These are phyloP conservation scores for Eledone cirrhosa DNA, from an alignment of 2,888 invertebrate species.

Conservation along the genomic window DNA sequence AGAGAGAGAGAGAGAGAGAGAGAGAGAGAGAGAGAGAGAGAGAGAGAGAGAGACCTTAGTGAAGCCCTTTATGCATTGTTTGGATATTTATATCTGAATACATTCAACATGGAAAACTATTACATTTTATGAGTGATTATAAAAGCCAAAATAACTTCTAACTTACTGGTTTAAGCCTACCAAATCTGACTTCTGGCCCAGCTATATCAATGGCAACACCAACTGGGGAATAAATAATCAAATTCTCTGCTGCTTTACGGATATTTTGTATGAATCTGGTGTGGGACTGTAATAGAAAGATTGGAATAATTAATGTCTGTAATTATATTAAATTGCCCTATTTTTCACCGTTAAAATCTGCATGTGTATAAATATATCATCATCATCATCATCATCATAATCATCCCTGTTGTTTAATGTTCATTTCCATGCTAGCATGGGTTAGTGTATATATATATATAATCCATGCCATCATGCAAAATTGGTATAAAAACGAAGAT, in stretches of 20 bases:
- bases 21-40: constrained; percentile 34
- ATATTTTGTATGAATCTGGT: not conserved
- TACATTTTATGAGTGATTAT: not conserved
- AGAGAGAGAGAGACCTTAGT: constrained; percentile 64
- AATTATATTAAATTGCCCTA: too few species aligned
- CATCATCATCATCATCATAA: too few species aligned
- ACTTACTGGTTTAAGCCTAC: constrained; percentile 1
- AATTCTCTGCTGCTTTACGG: not conserved
- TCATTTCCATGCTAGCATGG: too few species aligned
- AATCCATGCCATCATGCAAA: too few species aligned
- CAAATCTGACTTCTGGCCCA: constrained; percentile 19
- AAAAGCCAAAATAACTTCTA: not conserved
- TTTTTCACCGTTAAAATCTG: too few species aligned
- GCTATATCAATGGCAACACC: constrained; percentile 20
- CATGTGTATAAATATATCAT: too few species aligned
- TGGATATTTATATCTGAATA: too few species aligned
- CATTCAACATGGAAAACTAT: not conserved
- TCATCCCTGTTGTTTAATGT: too few species aligned
- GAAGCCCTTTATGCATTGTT: too few species aligned
- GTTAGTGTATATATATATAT: too few species aligned
- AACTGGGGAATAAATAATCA: not conserved
- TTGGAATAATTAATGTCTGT: too few species aligned
- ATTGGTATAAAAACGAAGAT: too few species aligned
- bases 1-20: not conserved
- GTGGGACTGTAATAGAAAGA: constrained; percentile 12